Base-by-base conservation (phyloP, 2,797 vertebrate species). In the Scleropages formosus region DNA sequence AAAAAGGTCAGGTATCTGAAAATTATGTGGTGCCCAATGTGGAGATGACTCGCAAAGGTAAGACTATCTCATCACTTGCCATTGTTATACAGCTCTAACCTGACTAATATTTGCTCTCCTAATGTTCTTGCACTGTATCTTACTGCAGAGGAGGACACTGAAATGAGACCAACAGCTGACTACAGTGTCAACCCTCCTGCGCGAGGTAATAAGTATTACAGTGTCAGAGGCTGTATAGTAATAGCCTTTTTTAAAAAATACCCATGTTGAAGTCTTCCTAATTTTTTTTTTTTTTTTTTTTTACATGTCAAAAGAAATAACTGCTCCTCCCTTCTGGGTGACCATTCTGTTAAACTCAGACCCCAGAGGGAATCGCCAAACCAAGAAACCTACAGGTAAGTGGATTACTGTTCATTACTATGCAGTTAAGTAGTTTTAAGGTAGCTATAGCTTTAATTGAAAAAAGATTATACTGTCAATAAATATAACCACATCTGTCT, bases 281-380 rank as follows among this genome's bases (percentile, higher is more conserved):
- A 10, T n/a, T n/a, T n/a, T 8, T 27, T 11, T 46, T 20, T n/a
- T 11, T 8, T 59, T 8, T 66, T 24, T 27, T 7, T 72, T 31
- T 63, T 27, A 0, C 75, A 0, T 39, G 39, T 39, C 66, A 88
- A n/a, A n/a, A n/a, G 86, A 80, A 60, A 59, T 83, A 58, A 88
- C 84, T 0, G 85, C 83, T 20, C 87, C 87, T 78, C 87, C 85
- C 0, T 78, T 87, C 71, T 88, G 80, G 87, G 78, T 81, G 47
- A 87, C 84, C 71, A 85, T 87, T 76, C 80, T 82, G 74, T 75
- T 82, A 75, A 89, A 87, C 80, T 85, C 86, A 58, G 84, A 86
- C 70, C 77, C 81, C n/a, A 83, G 76, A 80, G 81, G 74, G 22
- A 85, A 81, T 64, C 80, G 82, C 75, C 82, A 84, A 0, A 49